Conservation (phyloP, 2,113 vertebrate species). For the Rhea pennata region DNA sequence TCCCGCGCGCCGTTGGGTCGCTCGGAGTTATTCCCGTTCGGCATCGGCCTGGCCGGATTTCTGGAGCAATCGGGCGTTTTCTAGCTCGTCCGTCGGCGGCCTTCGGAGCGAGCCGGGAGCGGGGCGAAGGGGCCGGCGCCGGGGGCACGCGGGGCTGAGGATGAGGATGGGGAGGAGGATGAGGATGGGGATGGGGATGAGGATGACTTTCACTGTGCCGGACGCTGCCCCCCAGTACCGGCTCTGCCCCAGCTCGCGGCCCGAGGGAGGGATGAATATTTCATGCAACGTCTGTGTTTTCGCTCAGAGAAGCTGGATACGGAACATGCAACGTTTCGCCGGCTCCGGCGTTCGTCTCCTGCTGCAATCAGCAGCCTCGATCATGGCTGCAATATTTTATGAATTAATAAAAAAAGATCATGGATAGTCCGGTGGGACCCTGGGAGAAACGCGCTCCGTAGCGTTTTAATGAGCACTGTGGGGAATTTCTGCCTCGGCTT, state of each 20-base stretch:
- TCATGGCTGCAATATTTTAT: slow-evolving; percentile 77
- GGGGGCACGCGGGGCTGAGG: too few species aligned
- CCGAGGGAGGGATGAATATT: slow-evolving; percentile 74
- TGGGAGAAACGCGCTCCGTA: slow-evolving; percentile 60
- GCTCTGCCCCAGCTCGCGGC: not conserved
- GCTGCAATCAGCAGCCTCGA: slow-evolving; percentile 76
- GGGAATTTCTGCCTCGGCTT: slow-evolving; percentile 77
- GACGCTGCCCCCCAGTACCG: too few species aligned
- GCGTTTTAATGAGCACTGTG: slow-evolving; percentile 83
- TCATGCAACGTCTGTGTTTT: slow-evolving; percentile 64
- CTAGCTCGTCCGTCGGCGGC: too few species aligned
- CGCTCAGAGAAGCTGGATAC: not conserved
- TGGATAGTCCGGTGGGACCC: slow-evolving; percentile 65
- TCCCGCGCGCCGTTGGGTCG: not conserved
- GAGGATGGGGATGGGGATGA: too few species aligned
- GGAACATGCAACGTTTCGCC: slow-evolving; percentile 78
- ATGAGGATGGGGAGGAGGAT: too few species aligned
- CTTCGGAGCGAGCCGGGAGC: too few species aligned
- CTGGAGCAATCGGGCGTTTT: too few species aligned
- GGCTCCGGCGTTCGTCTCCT: slow-evolving; percentile 80
- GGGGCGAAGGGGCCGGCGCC: too few species aligned
- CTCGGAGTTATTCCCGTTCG: too few species aligned
- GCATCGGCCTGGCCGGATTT: too few species aligned
- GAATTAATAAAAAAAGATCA: slow-evolving; percentile 85
- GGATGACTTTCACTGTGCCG: too few species aligned